Base-by-base conservation (phyloP, 2,888 invertebrate species). In the Amphipyra tragopoginis region DNA sequence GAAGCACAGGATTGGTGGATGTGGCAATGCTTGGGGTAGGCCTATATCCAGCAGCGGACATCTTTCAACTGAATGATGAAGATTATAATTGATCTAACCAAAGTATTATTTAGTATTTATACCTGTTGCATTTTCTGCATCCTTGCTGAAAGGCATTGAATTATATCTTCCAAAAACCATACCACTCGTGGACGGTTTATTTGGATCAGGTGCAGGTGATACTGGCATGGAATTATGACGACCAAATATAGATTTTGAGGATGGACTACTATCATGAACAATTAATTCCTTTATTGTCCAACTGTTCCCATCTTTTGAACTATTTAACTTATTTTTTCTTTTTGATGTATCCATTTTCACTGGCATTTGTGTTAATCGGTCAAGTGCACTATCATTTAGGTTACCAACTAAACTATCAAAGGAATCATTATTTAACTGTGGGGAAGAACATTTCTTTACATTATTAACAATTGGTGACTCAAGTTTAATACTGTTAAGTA, bases 191-290 rank as follows among this genome's bases (percentile, higher is more conserved):
- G 93, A 92, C 43, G 93, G 91, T 65, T 86, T 90, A 64, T 86
- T 88, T 10, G 65, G 38, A 59, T 86, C 81, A 2, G 70, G 72
- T 5, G 89, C 58, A 8, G 95, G 94, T 21, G 95, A 94, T 61
- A 88, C 93, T 0, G 95, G 95, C 95, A 95, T 95, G 0, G 95
- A 94, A 68, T 81, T 94, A 63, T 94, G 90, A 2, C 95, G 86
- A 0, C 86, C 84, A 79, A 95, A 93, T 55, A 86, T 77, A 11
- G 86, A 86, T 72, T 87, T 93, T 8, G 89, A 82, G 21, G 86
- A 75, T n/a, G 90, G 89, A 75, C 90, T 92, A 9, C 84, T 82
- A 29, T 89, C 87, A 80, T 90, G 85, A 14, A 86, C 72, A 34
- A 85, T 63, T 14, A 90, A 56, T 61, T 93, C 92, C 63, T 89